phyloP scores from a whole-genome alignment of 2,797 vertebrate species.

The Acropternis orthonyx region DNA sequence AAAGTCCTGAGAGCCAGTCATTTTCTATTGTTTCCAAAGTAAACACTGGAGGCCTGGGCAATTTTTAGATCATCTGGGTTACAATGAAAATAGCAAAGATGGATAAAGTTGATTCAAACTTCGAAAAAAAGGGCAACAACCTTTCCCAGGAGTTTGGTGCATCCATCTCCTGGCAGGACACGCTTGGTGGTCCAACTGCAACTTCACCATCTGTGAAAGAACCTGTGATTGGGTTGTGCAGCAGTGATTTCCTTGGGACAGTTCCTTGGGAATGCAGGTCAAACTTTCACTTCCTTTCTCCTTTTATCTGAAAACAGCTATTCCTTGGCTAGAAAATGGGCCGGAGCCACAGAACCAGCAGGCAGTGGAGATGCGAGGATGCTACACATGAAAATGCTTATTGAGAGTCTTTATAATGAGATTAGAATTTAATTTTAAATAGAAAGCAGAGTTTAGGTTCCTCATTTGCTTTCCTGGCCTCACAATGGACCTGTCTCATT shows the following conservation, averaged over 20 bases:
- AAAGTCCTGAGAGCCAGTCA: not conserved
- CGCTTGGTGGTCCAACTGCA: not conserved
- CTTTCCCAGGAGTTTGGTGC: not conserved
- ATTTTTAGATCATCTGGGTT: not conserved
- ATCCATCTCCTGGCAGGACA: not conserved
- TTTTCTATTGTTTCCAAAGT: slow-evolving; percentile 44
- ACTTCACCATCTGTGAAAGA: not conserved
- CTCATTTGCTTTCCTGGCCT: not conserved
- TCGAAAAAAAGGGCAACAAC: not conserved
- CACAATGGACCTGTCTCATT: not conserved
- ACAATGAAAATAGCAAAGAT: not conserved
- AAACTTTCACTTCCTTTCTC: not conserved
- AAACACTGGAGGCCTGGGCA: slow-evolving; percentile 35
- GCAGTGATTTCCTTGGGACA: not conserved
- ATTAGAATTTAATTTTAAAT: not conserved
- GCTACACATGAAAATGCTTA: not conserved
- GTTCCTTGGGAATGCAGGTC: not conserved
- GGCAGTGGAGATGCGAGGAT: not conserved
- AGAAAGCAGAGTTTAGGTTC: not conserved
- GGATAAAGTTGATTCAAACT: not conserved
- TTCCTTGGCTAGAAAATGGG: not conserved
- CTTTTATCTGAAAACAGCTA: not conserved
- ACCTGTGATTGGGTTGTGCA: fast-evolving
- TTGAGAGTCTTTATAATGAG: not conserved
- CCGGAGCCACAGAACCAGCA: not conserved